Evolutionary conservation across 2,113 vertebrate species (phyloP), one percentile per base, ranked within the genome.

Genomic region (Vimba vimba): DNA sequence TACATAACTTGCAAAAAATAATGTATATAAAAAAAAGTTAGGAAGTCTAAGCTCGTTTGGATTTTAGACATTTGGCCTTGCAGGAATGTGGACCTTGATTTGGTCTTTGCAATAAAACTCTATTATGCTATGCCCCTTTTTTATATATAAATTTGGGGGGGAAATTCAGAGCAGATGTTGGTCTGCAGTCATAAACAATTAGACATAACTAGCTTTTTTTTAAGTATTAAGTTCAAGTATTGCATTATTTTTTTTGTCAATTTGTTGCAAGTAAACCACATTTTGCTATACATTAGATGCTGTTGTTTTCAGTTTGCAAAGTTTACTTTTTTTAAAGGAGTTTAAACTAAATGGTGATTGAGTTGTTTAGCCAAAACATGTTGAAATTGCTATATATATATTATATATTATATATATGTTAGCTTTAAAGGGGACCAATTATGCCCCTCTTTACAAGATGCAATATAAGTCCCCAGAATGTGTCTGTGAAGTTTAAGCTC

Each of bases 1-100:
- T 50, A 75, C n/a, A 50, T 75, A 75, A 47, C 43, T 75, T 75
- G 4, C 19, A 43, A 71, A 71, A 43, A 43, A 71, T n/a, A 43
- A 23, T 43, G 36, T 71, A 21, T 57, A 6, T 12, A 43, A 74
- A 74, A n/a, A 30, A 73, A 12, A 3, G 13, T 71, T 11, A 12
- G 36, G 33, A 45, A 25, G 71, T 7, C 71, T 74, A 25, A 4
- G 23, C 36, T 12, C 6, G 23, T 71, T 71, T 71, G 68, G 36
- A 45, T 47, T 74, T 47, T 25, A 47, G 23, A 47, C 43, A 47
- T 74, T 74, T 25, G n/a, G 6, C 43, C 71, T 47, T 47, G n/a
- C 11, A 27, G 71, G 23, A 15, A 8, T 27, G 23, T 15, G 43
- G n/a, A 47, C n/a, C 71, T 47, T n/a, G n/a, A 45, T 75, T 47